Percentiles rank a stretch among this genome's conserved stretches.
These are phyloP conservation scores for Hippopotamus amphibius DNA, from an alignment of 2,113 vertebrate genomes.

Conservation along the genomic window DNA sequence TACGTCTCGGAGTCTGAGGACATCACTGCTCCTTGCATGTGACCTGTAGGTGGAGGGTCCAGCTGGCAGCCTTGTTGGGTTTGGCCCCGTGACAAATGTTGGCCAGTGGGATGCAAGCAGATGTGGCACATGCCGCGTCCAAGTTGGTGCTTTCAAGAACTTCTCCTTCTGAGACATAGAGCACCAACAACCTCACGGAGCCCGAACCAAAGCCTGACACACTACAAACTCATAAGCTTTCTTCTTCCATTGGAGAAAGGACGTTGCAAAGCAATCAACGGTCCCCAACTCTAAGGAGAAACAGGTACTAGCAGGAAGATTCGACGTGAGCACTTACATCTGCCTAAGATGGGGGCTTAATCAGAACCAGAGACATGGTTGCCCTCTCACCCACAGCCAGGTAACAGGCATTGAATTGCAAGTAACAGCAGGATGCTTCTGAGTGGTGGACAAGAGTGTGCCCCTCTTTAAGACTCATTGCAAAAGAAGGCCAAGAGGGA, in stretches of 20 bases:
- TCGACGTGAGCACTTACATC: fast-evolving
- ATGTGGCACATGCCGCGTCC: background rate
- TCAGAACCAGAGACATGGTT: background rate
- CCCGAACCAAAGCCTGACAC: background rate
- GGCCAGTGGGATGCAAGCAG: background rate
- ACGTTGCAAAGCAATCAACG: background rate
- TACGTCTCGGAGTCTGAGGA: background rate
- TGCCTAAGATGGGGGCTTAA: background rate
- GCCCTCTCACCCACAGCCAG: background rate
- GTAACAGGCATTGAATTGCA: fast-evolving
- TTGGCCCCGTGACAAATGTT: background rate
- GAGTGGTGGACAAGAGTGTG: background rate
- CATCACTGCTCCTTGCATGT: fast-evolving
- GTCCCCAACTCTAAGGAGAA: background rate
- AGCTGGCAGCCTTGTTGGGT: too few relatives aligned
- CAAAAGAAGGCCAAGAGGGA: background rate
- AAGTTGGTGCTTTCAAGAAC: background rate
- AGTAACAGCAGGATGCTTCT: background rate
- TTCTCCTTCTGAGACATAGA: background rate
- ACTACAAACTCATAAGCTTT: background rate
- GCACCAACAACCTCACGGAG: fast-evolving
- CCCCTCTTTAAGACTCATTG: background rate
- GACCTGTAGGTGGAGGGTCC: background rate
- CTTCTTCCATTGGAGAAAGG: too few relatives aligned
- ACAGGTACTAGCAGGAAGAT: background rate